Conservation (phyloP, 2,113 vertebrate genomes). For the Forbesichthys papilliferus region DNA sequence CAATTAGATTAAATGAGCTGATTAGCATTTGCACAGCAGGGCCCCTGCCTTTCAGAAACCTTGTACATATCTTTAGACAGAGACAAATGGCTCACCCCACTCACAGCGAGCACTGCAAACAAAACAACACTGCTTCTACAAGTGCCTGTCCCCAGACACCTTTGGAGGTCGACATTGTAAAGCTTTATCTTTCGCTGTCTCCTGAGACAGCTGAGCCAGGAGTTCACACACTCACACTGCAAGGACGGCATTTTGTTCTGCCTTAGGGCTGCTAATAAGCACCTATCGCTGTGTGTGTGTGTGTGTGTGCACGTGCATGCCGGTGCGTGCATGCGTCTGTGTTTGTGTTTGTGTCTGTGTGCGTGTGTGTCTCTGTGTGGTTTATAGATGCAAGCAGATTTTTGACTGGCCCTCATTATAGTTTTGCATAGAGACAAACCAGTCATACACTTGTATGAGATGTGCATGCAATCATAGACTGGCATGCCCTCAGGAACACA, state of each 20-base stretch:
- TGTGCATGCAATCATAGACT: no score
- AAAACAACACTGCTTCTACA: neutral
- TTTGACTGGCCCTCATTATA: constrained; percentile 31
- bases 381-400: constrained; percentile 9
- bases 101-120: neutral
- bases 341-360: neutral
- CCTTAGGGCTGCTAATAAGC: constrained; percentile 3
- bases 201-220: constrained; percentile 1
- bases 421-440: constrained; percentile 45
- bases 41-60: no score
- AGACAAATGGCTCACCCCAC: no score
- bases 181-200: constrained; percentile 19
- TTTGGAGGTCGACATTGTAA: constrained; percentile 29
- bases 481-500: no score
- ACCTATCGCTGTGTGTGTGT: neutral
- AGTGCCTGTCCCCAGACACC: neutral
- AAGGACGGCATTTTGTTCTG: neutral
- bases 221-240: constrained; percentile 23
- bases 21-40: no score
- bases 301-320: no score
- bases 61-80: no score
- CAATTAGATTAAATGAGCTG: no score
- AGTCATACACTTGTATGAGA: neutral
- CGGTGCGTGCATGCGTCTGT: neutral
- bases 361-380: constrained; percentile 6